Percentiles rank a stretch among this genome's conserved stretches.
phyloP scores from a whole-genome alignment of 2,888 invertebrate genomes.

The Nomada flava region DNA sequence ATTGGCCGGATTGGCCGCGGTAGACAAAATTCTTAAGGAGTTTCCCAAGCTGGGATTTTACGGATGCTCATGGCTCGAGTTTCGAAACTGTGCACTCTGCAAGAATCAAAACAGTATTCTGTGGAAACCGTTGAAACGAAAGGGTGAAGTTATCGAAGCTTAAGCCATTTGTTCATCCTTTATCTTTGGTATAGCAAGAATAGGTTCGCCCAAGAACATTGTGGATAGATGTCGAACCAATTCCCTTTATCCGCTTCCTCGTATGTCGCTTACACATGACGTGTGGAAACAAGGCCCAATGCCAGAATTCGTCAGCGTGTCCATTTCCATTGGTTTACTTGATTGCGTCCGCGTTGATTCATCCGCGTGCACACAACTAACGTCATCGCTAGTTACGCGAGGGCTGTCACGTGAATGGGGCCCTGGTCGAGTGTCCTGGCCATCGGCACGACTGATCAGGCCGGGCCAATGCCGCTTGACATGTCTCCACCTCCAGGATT shows the following conservation, averaged over 20 bases:
- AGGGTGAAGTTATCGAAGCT: neutral
- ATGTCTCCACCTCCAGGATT: conserved; percentile 33
- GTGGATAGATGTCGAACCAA: too few species aligned
- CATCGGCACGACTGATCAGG: conserved; percentile 49
- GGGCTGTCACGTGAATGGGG: conserved; percentile 64
- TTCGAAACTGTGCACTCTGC: conserved; percentile 58
- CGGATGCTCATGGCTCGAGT: conserved; percentile 58
- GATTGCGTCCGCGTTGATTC: conserved; percentile 62
- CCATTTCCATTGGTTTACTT: conserved; percentile 57
- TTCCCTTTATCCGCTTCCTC: neutral
- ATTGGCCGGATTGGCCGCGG: conserved; percentile 35
- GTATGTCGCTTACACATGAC: too few species aligned
- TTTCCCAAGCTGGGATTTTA: conserved; percentile 28
- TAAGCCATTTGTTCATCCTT: conserved; percentile 9
- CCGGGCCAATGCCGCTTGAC: conserved; percentile 33
- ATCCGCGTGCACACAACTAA: conserved; percentile 57
- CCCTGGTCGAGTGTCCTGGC: conserved; percentile 46
- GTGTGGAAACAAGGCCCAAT: neutral
- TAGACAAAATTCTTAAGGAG: conserved; percentile 50
- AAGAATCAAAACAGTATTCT: conserved; percentile 55
- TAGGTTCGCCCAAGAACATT: conserved; percentile 12
- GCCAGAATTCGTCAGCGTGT: conserved; percentile 60
- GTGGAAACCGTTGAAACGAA: conserved; percentile 51
- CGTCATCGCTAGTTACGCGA: conserved; percentile 65
- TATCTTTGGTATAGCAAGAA: conserved; percentile 31